Conservation (phyloP, 2,113 vertebrate genomes). For the Dicaeum eximium region DNA sequence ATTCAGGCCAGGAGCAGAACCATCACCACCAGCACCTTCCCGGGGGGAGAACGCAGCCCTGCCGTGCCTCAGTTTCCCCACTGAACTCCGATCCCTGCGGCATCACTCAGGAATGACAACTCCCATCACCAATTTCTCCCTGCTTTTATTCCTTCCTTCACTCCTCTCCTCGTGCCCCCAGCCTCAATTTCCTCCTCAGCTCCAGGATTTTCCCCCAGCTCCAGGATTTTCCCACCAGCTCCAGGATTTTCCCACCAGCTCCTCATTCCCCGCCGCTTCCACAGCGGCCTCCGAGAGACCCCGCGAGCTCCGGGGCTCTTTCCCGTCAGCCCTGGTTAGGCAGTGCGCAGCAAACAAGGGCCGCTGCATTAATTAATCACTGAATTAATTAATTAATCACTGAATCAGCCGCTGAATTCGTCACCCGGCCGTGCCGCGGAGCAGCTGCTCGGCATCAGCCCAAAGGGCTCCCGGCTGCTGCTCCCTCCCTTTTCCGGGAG, state of each 20-base stretch:
- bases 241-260: neutral
- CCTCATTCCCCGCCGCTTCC: neutral
- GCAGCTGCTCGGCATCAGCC: neutral
- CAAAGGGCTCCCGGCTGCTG: neutral
- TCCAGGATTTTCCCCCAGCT: fast-evolving
- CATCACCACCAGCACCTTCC: neutral
- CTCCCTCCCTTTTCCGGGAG: neutral
- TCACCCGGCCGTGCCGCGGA: neutral
- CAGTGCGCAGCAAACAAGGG: fast-evolving
- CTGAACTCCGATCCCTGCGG: fast-evolving
- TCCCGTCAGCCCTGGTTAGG: neutral
- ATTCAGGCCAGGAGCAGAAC: neutral
- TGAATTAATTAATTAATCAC: neutral
- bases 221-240: neutral
- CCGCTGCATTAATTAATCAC: neutral
- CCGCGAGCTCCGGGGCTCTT: neutral
- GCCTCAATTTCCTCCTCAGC: neutral
- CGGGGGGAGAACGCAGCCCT: neutral
- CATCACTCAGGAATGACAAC: fast-evolving
- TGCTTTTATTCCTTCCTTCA: neutral
- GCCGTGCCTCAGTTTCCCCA: neutral
- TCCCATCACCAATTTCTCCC: neutral
- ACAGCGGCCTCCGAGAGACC: neutral
- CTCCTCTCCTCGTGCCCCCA: fast-evolving
- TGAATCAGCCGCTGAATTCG: neutral